These are phyloP conservation scores for Gulo gulo DNA, from an alignment of 2,113 vertebrate species.

Conservation along the genomic window DNA sequence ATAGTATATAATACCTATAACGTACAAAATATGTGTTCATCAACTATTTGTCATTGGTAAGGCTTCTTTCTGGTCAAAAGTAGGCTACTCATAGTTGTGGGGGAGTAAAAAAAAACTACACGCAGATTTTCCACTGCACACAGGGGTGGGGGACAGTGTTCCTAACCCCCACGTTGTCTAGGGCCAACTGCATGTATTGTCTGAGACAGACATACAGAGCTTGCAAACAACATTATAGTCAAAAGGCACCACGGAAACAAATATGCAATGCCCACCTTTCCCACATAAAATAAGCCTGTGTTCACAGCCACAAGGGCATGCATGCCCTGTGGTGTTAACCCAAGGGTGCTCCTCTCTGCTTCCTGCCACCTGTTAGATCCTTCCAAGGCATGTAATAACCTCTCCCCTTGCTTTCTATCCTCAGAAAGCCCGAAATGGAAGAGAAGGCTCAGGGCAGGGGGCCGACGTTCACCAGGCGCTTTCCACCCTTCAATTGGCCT, in stretches of 20 bases:
- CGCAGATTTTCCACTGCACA: not conserved
- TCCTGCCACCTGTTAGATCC: not conserved
- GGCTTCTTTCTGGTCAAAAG: not conserved
- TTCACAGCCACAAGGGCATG: not conserved
- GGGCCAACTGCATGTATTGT: not conserved
- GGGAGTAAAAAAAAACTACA: not conserved
- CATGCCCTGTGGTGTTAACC: no score
- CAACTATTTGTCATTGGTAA: not conserved
- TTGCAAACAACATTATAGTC: not conserved
- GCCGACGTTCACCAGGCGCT: not conserved
- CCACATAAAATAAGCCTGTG: not conserved
- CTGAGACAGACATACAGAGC: not conserved
- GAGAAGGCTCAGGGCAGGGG: not conserved
- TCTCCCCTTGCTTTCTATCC: not conserved
- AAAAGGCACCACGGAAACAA: not conserved
- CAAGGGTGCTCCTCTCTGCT: not conserved
- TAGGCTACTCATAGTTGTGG: not conserved
- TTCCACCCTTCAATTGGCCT: not conserved
- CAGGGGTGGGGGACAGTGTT: not conserved
- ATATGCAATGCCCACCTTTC: fast-evolving
- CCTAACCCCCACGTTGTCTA: not conserved
- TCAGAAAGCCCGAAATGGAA: not conserved
- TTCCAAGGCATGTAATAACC: not conserved
- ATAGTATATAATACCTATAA: not conserved
- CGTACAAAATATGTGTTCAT: not conserved